Percentiles rank a stretch among this genome's conserved stretches.
Evolutionary conservation across 2,888 invertebrate species (phyloP).

Genomic region (Euproctis similis): DNA sequence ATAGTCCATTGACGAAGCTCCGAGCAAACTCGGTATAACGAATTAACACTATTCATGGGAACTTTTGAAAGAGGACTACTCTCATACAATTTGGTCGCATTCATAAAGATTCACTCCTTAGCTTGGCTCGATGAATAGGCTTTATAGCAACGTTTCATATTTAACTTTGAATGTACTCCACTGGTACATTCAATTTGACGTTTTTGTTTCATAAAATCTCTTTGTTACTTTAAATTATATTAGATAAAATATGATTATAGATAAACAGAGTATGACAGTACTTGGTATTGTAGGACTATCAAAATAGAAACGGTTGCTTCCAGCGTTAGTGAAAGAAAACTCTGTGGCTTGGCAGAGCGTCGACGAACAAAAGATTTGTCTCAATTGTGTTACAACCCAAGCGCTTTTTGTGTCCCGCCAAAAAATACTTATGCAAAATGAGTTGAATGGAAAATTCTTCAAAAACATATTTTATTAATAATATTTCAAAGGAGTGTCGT

Average conservation of each 20-base stretch:
- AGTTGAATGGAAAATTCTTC: slow-evolving; percentile 36
- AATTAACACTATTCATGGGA: slow-evolving; percentile 75
- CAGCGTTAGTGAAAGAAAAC: slow-evolving; percentile 36
- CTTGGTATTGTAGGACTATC: slow-evolving; percentile 49
- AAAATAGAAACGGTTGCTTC: slow-evolving; percentile 53
- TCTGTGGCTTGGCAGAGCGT: slow-evolving; percentile 31
- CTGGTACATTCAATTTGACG: slow-evolving; percentile 38
- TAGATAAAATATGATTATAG: too few relatives aligned
- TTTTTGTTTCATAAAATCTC: too few relatives aligned
- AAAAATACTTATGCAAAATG: slow-evolving; percentile 32
- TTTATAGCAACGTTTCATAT: slow-evolving; percentile 65
- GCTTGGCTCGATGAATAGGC: slow-evolving; percentile 63
- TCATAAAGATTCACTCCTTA: slow-evolving; percentile 74
- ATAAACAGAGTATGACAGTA: too few relatives aligned
- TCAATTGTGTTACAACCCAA: slow-evolving; percentile 49
- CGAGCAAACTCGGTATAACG: slow-evolving; percentile 74
- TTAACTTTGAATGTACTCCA: slow-evolving; percentile 41
- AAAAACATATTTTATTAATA: slow-evolving; percentile 10
- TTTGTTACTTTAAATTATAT: too few relatives aligned
- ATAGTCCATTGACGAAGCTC: slow-evolving; percentile 72
- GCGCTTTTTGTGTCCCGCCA: slow-evolving; percentile 40
- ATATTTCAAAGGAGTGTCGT: too few relatives aligned
- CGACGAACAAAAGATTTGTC: slow-evolving; percentile 44
- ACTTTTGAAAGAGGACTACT: slow-evolving; percentile 74
- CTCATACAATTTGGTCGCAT: slow-evolving; percentile 76